Conservation (phyloP, 2,797 vertebrate species). For the Ctenochaetus hawaiiensis region DNA sequence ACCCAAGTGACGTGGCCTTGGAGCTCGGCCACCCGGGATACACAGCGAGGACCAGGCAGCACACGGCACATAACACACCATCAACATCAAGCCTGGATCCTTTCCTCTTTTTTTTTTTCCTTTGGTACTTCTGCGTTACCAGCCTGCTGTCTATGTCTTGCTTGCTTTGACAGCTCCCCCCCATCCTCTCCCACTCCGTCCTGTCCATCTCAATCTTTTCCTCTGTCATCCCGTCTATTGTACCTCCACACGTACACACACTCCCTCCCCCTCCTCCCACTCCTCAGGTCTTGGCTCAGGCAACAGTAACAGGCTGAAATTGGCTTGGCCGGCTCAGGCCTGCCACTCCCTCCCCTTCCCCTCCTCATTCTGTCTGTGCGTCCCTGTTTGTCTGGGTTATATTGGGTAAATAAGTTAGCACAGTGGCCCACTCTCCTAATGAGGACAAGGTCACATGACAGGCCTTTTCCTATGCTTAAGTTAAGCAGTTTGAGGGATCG, state of each 20-base stretch:
- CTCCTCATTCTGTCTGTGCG: constrained; percentile 27
- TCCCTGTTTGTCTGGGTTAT: constrained; percentile 64
- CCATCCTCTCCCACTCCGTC: constrained; percentile 25
- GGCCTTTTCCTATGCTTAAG: constrained; percentile 70
- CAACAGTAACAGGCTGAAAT: constrained; percentile 62
- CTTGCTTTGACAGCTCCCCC: constrained; percentile 20
- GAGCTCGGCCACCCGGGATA: constrained; percentile 45
- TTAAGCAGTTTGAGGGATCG: constrained; percentile 76
- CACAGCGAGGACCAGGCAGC: constrained; percentile 33
- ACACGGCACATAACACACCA: constrained; percentile 3
- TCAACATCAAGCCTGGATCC: constrained; percentile 11
- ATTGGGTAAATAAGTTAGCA: constrained; percentile 79
- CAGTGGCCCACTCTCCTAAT: constrained; percentile 74
- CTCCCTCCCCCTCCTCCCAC: constrained; percentile 14
- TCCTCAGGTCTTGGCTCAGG: constrained; percentile 43
- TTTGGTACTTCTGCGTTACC: constrained; percentile 10
- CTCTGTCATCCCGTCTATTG: constrained; percentile 31
- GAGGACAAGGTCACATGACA: constrained; percentile 77
- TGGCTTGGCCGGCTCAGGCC: constrained; percentile 60
- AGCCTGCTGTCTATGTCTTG: constrained; percentile 21
- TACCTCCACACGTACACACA: constrained; percentile 1
- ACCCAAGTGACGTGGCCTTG: constrained; percentile 60
- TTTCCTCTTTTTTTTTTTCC: not conserved
- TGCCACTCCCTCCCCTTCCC: constrained; percentile 29
- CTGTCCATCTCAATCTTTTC: constrained; percentile 36